A percentile compares a stretch with the other conserved stretches of the same genome.
These are phyloP conservation scores for Brachypteracias leptosomus DNA, from an alignment of 2,113 vertebrate species.

Conservation along the genomic window DNA sequence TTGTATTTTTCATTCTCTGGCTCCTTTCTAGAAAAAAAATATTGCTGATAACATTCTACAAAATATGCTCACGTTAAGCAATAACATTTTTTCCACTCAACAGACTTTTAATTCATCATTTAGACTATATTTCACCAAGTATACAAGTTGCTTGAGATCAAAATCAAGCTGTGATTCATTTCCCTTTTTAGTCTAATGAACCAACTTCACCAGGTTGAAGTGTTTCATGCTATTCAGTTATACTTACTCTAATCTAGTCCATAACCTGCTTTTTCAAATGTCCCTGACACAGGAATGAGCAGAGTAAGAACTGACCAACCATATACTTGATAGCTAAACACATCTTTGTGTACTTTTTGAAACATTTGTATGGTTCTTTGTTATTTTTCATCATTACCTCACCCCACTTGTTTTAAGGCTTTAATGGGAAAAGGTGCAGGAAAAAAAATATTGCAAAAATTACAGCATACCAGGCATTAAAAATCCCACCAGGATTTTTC, in stretches of 20 bases:
- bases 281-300: neutral
- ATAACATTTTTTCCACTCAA: neutral
- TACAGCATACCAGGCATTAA: neutral
- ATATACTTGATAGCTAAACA: neutral
- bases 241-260: neutral
- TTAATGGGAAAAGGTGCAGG: neutral
- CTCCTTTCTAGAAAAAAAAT: neutral
- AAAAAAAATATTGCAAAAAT: neutral
- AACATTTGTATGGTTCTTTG: neutral
- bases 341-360: neutral
- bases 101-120: neutral
- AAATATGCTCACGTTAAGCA: neutral
- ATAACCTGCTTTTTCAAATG: neutral
- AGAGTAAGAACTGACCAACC: neutral
- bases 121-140: neutral
- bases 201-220: neutral
- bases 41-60: neutral
- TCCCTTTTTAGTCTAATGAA: neutral
- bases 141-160: neutral
- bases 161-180: neutral
- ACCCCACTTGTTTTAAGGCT: neutral
- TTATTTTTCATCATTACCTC: neutral
- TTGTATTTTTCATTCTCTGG: neutral
- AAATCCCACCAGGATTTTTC: neutral
- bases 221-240: neutral